A percentile compares a stretch with the other conserved stretches of the same genome.
Conservation (phyloP, 2,888 invertebrate genomes). For the Cryptus armator region DNA sequence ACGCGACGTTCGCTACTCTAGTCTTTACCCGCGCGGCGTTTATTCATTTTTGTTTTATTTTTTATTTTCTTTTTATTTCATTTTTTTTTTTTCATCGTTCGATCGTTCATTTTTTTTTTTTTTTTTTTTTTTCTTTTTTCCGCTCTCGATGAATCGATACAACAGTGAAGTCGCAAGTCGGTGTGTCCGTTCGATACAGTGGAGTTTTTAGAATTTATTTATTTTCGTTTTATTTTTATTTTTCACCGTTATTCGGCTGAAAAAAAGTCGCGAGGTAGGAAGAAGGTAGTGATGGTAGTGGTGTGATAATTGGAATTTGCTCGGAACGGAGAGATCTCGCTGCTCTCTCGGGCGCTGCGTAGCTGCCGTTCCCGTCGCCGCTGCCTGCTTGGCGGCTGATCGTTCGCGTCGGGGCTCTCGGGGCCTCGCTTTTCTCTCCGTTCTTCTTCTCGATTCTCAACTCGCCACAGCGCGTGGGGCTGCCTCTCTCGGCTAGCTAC, state of each 20-base stretch:
- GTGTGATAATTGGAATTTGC: slow-evolving; percentile 31
- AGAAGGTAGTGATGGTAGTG: slow-evolving; percentile 53
- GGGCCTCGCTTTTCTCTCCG: slow-evolving; percentile 45
- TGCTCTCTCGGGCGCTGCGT: slow-evolving; percentile 46
- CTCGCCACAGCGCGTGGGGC: slow-evolving; percentile 41
- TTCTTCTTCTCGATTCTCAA: slow-evolving; percentile 66
- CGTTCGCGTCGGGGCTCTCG: slow-evolving; percentile 69
- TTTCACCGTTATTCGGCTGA: not conserved
- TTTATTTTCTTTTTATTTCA: slow-evolving; percentile 2
- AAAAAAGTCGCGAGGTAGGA: not conserved
- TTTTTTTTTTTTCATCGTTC: too few relatives aligned
- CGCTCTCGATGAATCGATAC: not conserved
- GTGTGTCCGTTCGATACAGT: slow-evolving; percentile 58
- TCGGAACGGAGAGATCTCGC: slow-evolving; percentile 40
- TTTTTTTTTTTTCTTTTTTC: not conserved
- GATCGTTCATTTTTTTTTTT: not conserved
- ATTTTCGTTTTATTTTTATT: slow-evolving; percentile 1
- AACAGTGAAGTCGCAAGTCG: slow-evolving; percentile 55
- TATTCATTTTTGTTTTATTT: not conserved
- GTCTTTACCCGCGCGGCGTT: not conserved
- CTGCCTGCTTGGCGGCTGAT: slow-evolving; percentile 68
- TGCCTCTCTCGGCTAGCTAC: slow-evolving; percentile 35
- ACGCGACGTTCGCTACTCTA: slow-evolving; percentile 8
- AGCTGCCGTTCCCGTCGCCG: slow-evolving; percentile 67
- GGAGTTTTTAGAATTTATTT: slow-evolving; percentile 23